Base-by-base conservation (phyloP, 2,888 invertebrate species). In the Onchidella celtica region DNA sequence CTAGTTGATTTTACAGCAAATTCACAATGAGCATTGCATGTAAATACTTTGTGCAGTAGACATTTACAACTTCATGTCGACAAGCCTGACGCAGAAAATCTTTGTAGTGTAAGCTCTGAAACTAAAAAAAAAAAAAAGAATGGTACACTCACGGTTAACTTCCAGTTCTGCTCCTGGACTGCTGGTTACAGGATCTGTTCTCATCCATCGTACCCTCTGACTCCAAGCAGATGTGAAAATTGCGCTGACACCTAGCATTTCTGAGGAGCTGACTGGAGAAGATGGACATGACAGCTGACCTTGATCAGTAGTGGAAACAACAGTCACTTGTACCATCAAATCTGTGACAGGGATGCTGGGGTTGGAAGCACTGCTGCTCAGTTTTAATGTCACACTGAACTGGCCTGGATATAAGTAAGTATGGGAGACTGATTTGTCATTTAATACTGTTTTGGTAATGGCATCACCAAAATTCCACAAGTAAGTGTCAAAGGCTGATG, bases 391-490 rank as follows among this genome's bases (percentile, higher is more conserved):
- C 14, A 86, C 57, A 1, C 61, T 73, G 66, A 86, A 87, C 14
- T 66, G 72, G 3, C 85, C 88, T 21, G 87, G 80, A 36, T 85
- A 83, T 24, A 83, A 3, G 72, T 82, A 88, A 0, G 84, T 86
- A 73, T 88, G 85, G 17, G 79, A 24, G 3, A 66, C 47, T n/a
- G 73, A 36, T 34, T 21, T 59, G 76, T 9, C 24, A 57, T 27
- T 70, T 27, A 61, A 47, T 63, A 69, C 72, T 55, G 76, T 27
- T 63, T 32, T 68, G 34, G 17, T 77, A 27, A 78, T 72, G 21
- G 82, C 83, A 70, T 88, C 88, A 17, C 85, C 86, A 80, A 86
- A 86, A 24, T 73, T 66, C 86, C 85, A 86, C 4, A 68, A 57
- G 36, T 84, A 85, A 6, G 74, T 73, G 34, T 78, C 82, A 57